Base-by-base conservation (phyloP, 2,797 vertebrate genomes). In the Parauchenoglanis ngamensis region DNA sequence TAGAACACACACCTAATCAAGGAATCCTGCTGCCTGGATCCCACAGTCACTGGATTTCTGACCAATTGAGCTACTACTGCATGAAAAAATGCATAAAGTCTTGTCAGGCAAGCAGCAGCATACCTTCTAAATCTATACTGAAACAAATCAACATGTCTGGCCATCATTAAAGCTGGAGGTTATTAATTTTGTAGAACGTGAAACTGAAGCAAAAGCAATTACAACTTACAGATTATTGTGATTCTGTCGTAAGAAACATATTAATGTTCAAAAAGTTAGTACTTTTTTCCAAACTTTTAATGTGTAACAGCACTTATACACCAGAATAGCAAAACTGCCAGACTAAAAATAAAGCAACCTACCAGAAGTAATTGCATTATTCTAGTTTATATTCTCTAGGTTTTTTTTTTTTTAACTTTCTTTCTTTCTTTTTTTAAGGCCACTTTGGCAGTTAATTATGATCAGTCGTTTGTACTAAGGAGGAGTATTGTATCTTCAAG, bases 281-380 rank as follows among this genome's bases (percentile, higher is more conserved):
- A 12, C 1, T n/a, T 49, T 25, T 49, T 40, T n/a, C 5, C 3
- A 75, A 52, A 49, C 23, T 49, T 76, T 75, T 75, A 28, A 52
- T 52, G 12, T 75, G 4, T 15, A 49, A 49, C 23, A 75, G 11
- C 46, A 28, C 4, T 52, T 4, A 3, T 73, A 57, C n/a, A 23
- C 28, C 17, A 57, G 15, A 79, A 23, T 7, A 54, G 25, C 46
- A 15, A 6, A n/a, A 25, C 73, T 28, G 7, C 77, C 8, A 40
- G 54, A 25, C 28, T 56, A 56, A 56, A 56, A 56, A 78, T 78
- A 56, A 57, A 31, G 28, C 40, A 57, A 35, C 31, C 7, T 57
- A 59, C 31, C 28, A 40, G 21, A 80, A 59, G 44, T 63, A 81
- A 61, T 61, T 80, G 56, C 56, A 80, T 80, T 79, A 57, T 59